These are phyloP conservation scores for Phytoseiulus persimilis DNA, from an alignment of 2,888 invertebrate genomes.

Conservation along the genomic window DNA sequence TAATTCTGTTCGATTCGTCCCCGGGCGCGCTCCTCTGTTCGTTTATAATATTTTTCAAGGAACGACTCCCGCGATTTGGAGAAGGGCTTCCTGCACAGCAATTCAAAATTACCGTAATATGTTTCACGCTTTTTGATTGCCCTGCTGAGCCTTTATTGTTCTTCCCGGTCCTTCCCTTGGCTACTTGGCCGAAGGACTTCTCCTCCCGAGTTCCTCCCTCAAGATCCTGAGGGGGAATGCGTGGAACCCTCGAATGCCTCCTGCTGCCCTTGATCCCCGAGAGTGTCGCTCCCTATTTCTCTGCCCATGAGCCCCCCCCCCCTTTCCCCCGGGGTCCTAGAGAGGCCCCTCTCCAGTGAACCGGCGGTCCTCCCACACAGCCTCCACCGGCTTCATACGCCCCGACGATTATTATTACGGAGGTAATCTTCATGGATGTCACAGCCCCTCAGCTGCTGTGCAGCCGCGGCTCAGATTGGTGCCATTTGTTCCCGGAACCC, in stretches of 20 bases:
- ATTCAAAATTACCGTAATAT: slow-evolving; percentile 33
- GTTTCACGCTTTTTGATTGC: slow-evolving; percentile 35
- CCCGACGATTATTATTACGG: background rate
- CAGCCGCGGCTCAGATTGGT: background rate
- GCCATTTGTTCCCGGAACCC: background rate
- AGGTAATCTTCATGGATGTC: background rate
- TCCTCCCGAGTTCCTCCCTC: background rate
- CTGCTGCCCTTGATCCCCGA: background rate
- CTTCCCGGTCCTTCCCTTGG: background rate
- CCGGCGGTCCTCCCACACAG: background rate
- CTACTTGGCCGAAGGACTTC: background rate
- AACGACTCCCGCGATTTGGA: background rate
- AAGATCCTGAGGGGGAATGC: background rate
- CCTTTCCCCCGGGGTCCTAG: background rate
- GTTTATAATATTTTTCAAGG: background rate
- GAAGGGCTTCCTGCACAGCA: background rate
- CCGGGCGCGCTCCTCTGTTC: background rate
- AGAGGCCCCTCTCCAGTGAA: background rate
- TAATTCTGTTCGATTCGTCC: background rate
- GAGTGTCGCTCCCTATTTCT: too few relatives aligned
- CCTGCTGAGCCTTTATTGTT: background rate
- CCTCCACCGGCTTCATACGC: background rate
- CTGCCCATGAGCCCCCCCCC: too few relatives aligned
- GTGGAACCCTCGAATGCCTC: background rate
- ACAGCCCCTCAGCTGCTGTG: background rate